These are phyloP conservation scores for Cotesia vestalis DNA, from an alignment of 1,140 invertebrate species.

Conservation along the genomic window DNA sequence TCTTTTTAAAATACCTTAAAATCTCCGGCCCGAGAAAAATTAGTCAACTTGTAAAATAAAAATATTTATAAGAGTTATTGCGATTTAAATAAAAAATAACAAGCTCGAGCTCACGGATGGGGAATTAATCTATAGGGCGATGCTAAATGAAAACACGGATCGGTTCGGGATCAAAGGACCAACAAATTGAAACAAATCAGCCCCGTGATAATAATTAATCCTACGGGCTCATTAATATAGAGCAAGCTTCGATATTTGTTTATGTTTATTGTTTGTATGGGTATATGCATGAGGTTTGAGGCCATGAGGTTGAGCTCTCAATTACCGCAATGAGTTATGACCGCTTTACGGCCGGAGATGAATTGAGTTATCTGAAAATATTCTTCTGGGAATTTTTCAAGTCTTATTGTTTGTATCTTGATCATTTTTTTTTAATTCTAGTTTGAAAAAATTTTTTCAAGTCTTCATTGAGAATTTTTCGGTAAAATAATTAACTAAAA, in stretches of 20 bases:
- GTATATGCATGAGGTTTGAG: slow-evolving; percentile 17
- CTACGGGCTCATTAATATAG: slow-evolving; percentile 57
- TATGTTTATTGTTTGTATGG: slow-evolving; percentile 13
- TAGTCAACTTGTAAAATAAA: too few species aligned
- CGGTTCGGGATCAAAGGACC: slow-evolving; percentile 41
- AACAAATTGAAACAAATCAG: slow-evolving; percentile 65
- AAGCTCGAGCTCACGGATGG: background rate
- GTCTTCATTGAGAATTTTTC: too few species aligned
- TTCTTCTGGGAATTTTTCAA: too few species aligned
- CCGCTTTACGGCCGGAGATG: slow-evolving; percentile 20
- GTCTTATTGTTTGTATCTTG: too few species aligned
- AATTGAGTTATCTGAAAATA: slow-evolving; percentile 23
- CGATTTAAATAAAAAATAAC: background rate
- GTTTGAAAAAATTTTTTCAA: too few species aligned
- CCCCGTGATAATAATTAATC: slow-evolving; percentile 65
- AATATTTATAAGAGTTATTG: too few species aligned
- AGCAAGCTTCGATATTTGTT: slow-evolving; percentile 34
- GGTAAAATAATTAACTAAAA: too few species aligned
- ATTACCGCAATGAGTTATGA: slow-evolving; percentile 62
- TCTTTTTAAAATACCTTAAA: too few species aligned
- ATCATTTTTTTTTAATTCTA: too few species aligned
- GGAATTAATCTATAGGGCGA: slow-evolving; percentile 4
- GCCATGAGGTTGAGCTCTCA: slow-evolving; percentile 60
- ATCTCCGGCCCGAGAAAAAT: too few species aligned
- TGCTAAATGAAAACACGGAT: slow-evolving; percentile 55